phyloP scores from a whole-genome alignment of 2,888 invertebrate species.

The Eremobia ochroleuca region DNA sequence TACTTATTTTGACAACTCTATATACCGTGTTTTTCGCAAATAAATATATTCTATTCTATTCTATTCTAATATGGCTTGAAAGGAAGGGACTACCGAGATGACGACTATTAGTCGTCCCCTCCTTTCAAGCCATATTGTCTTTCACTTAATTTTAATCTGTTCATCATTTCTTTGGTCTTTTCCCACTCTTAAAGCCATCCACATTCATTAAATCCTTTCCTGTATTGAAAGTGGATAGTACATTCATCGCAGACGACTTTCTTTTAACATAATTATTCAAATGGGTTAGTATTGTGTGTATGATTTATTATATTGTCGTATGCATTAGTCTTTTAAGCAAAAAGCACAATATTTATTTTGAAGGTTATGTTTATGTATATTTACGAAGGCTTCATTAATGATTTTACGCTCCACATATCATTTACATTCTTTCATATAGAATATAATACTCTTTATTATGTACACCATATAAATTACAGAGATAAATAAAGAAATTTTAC shows the following conservation, averaged over 20 bases:
- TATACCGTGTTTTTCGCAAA: too few relatives aligned
- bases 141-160: not conserved
- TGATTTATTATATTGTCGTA: not conserved
- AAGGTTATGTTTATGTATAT: not conserved
- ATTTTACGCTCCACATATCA: not conserved
- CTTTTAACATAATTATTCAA: not conserved
- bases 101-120: not conserved
- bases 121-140: not conserved
- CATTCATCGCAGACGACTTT: not conserved
- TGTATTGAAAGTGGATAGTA: not conserved
- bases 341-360: not conserved
- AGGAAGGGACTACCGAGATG: too few relatives aligned
- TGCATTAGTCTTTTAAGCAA: not conserved
- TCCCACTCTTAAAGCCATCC: not conserved
- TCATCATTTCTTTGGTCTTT: not conserved
- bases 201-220: not conserved
- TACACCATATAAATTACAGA: too few relatives aligned
- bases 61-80: too few relatives aligned
- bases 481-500: too few relatives aligned
- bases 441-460: too few relatives aligned
- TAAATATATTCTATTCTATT: too few relatives aligned
- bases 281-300: not conserved
- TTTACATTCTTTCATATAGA: not conserved
- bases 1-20: too few relatives aligned
- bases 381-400: not conserved